Conservation (phyloP, 2,888 invertebrate species). For the Antheraea yamamai region DNA sequence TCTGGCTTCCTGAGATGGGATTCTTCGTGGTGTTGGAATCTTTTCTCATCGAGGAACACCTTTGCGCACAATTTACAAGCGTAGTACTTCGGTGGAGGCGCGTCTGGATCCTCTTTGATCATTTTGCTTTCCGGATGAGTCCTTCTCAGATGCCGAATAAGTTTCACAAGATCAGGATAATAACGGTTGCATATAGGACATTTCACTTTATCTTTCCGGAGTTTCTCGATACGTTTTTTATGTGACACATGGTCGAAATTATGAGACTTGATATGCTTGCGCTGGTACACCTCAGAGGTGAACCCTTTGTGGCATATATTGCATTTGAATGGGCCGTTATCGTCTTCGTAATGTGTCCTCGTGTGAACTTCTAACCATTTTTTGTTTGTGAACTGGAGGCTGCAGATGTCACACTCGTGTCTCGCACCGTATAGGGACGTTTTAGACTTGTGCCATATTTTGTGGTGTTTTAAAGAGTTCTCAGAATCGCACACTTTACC, state of each 20-base stretch:
- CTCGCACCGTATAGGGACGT: slow-evolving; percentile 66
- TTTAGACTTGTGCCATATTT: slow-evolving; percentile 72
- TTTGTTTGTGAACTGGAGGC: slow-evolving; percentile 74
- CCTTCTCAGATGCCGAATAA: slow-evolving; percentile 71
- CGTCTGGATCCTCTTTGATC: slow-evolving; percentile 77
- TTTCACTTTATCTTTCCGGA: slow-evolving; percentile 70
- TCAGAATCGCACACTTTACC: slow-evolving; percentile 73
- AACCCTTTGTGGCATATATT: slow-evolving; percentile 77
- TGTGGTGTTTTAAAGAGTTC: slow-evolving; percentile 69
- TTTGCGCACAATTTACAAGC: slow-evolving; percentile 75
- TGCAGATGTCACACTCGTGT: slow-evolving; percentile 75
- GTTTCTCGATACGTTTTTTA: slow-evolving; percentile 65
- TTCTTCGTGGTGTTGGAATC: slow-evolving; percentile 65
- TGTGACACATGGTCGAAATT: slow-evolving; percentile 73
- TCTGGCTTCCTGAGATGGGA: slow-evolving; percentile 69
- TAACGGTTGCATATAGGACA: slow-evolving; percentile 73
- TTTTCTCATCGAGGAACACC: slow-evolving; percentile 63
- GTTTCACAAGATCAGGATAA: slow-evolving; percentile 68
- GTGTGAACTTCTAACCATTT: slow-evolving; percentile 71
- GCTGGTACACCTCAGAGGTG: slow-evolving; percentile 75
- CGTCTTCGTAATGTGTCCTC: slow-evolving; percentile 76
- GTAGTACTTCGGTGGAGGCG: slow-evolving; percentile 62
- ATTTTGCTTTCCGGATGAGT: slow-evolving; percentile 78
- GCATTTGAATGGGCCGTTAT: slow-evolving; percentile 77
- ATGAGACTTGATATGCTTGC: slow-evolving; percentile 78